Evolutionary conservation across 2,113 vertebrate species (phyloP).

Genomic region (Bos indicus): DNA sequence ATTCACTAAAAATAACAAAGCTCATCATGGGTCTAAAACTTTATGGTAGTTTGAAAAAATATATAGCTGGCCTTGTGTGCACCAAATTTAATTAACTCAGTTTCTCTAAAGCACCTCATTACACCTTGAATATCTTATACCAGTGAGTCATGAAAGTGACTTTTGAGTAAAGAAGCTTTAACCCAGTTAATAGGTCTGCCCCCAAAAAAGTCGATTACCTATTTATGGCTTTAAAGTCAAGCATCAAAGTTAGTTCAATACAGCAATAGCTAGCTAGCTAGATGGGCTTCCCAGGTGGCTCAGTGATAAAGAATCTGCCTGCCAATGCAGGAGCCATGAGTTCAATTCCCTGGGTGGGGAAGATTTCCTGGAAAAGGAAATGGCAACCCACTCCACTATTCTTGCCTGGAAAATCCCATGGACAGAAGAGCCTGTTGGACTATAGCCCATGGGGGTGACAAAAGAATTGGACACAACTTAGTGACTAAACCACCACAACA

Average conservation of each 20-base stretch:
- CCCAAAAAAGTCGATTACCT: background rate
- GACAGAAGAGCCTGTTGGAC: background rate
- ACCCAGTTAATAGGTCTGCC: background rate
- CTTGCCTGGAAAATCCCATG: background rate
- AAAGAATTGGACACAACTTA: background rate
- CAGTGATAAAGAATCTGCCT: background rate
- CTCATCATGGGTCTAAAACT: background rate
- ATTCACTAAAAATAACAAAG: background rate
- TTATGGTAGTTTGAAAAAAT: background rate
- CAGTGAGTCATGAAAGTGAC: background rate
- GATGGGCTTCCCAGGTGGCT: background rate
- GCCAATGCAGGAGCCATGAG: background rate
- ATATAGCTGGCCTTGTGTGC: background rate
- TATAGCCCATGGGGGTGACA: background rate
- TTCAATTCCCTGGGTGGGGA: background rate
- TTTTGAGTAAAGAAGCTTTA: conserved; percentile 1
- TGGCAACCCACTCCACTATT: background rate
- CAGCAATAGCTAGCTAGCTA: background rate
- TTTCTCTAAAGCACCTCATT: background rate
- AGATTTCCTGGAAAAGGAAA: background rate
- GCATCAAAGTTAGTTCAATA: background rate
- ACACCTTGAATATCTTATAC: background rate
- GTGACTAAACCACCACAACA: background rate
- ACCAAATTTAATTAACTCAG: background rate
- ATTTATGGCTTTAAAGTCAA: conserved; percentile 1